Evolutionary conservation across 1,140 invertebrate genomes (phyloP).

Genomic region (Calycopis cecrops): DNA sequence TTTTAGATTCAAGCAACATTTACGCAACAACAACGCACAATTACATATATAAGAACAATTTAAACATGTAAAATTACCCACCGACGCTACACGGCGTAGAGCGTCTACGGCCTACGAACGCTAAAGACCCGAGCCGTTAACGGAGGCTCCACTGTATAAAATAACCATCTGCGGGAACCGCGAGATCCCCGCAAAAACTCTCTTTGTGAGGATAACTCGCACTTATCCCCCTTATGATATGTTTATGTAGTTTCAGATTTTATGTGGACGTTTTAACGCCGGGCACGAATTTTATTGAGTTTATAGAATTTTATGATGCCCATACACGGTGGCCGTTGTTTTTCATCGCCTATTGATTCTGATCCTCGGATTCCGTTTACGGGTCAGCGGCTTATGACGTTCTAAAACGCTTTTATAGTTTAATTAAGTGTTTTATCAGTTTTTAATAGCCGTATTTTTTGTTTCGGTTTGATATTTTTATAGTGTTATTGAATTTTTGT

Average conservation of each 20-base stretch:
- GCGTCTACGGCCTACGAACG: conserved; percentile 33
- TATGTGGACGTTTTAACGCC: conserved; percentile 72
- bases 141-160: conserved; percentile 66
- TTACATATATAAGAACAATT: not conserved
- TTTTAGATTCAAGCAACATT: too few species aligned
- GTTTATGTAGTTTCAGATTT: conserved; percentile 74
- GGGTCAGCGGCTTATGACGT: conserved; percentile 6
- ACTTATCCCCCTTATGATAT: conserved; percentile 71
- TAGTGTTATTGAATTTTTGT: not conserved
- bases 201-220: conserved; percentile 69
- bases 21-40: too few species aligned
- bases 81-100: conserved; percentile 19
- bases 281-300: conserved; percentile 73
- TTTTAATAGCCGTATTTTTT: too few species aligned
- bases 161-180: conserved; percentile 69
- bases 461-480: not conserved
- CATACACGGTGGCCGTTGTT: conserved; percentile 63
- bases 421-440: not conserved
- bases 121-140: conserved; percentile 60
- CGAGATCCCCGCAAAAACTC: conserved; percentile 61
- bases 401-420: conserved; percentile 2
- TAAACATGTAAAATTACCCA: not conserved
- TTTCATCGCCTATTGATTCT: conserved; percentile 69
- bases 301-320: conserved; percentile 72
- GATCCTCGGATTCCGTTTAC: conserved; percentile 31